Evolutionary conservation across 1,140 invertebrate species (phyloP).

Genomic region (Meloidogyne exigua): DNA sequence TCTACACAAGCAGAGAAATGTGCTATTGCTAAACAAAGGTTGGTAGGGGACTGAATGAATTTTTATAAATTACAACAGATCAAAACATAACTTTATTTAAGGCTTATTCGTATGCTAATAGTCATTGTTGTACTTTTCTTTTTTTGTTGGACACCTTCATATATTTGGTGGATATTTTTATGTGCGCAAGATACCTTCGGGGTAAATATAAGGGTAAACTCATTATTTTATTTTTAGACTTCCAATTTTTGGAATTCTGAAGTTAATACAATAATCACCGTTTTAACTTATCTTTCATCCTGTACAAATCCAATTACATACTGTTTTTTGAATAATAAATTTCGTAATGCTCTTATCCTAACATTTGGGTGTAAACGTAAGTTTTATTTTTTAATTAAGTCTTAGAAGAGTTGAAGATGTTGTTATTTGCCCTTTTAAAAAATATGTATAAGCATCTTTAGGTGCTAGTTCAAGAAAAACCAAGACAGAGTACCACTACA

Average conservation of each 20-base stretch:
- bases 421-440: not conserved
- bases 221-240: constrained; percentile 69
- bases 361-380: constrained; percentile 48
- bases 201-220: constrained; percentile 48
- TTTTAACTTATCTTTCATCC: constrained; percentile 80
- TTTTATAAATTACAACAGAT: not conserved
- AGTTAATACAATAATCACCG: constrained; percentile 74
- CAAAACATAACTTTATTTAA: constrained; percentile 1
- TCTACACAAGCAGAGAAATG: constrained; percentile 56
- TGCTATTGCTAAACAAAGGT: constrained; percentile 55
- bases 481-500: not conserved
- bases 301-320: constrained; percentile 91
- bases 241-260: constrained; percentile 65
- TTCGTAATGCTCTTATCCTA: constrained; percentile 68
- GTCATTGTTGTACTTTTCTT: constrained; percentile 88
- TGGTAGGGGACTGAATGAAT: not conserved
- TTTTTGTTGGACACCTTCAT: constrained; percentile 85
- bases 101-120: constrained; percentile 82
- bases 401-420: too few species aligned
- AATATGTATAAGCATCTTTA: not conserved
- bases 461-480: not conserved
- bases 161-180: constrained; percentile 70
- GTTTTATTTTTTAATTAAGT: not conserved
- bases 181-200: constrained; percentile 78
- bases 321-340: constrained; percentile 87